These are phyloP conservation scores for Marmota monax DNA, from an alignment of 2,113 vertebrate genomes.

Conservation along the genomic window DNA sequence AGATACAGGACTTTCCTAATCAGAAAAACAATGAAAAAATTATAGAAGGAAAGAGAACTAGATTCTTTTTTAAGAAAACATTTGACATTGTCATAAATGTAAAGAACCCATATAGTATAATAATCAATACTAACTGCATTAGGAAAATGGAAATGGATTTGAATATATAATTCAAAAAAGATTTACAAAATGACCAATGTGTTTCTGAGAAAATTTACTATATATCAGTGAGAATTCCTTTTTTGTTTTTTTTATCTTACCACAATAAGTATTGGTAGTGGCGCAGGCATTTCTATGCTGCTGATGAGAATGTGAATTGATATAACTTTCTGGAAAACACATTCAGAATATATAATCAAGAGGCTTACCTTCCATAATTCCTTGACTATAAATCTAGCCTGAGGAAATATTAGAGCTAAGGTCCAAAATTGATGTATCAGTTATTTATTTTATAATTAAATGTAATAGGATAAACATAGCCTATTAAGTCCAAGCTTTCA, in stretches of 20 bases:
- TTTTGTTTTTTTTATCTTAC: neutral
- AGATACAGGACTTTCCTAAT: neutral
- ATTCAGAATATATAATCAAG: neutral
- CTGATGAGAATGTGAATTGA: neutral
- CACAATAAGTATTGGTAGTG: neutral
- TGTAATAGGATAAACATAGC: neutral
- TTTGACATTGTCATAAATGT: neutral
- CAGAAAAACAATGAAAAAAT: neutral
- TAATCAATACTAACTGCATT: neutral
- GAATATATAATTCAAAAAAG: neutral
- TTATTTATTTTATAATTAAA: neutral
- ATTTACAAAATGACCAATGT: neutral
- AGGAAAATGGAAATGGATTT: neutral
- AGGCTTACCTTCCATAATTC: neutral
- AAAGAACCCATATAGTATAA: neutral
- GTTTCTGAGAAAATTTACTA: neutral
- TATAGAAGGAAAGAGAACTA: neutral
- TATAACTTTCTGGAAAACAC: neutral
- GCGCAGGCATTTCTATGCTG: neutral
- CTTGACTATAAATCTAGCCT: neutral
- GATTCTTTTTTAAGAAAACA: conserved; percentile 11
- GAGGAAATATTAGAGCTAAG: neutral
- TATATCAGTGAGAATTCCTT: neutral
- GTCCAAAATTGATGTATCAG: neutral
- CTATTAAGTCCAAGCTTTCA: neutral